These are phyloP conservation scores for Toxotes chatareus DNA, from an alignment of 2,113 vertebrate species.

Conservation along the genomic window DNA sequence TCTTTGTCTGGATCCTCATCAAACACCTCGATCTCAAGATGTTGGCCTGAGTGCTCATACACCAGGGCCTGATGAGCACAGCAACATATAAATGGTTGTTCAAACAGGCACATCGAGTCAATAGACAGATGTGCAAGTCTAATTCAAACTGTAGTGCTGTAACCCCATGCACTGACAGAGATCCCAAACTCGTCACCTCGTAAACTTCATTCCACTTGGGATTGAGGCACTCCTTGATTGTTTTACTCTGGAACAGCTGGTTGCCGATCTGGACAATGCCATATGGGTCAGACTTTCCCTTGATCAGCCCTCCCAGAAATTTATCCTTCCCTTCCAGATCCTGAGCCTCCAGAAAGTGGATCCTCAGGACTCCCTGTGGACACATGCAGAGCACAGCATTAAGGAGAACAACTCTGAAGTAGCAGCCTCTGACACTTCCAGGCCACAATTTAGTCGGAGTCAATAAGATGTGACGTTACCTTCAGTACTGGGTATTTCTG, in stretches of 20 bases:
- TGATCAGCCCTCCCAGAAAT: conserved; percentile 94
- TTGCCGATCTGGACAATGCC: conserved; percentile 93
- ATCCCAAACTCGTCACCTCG: conserved; percentile 85
- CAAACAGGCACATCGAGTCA: conserved; percentile 32
- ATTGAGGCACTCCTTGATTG: conserved; percentile 94
- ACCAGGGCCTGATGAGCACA: conserved; percentile 88
- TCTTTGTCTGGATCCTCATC: conserved; percentile 99
- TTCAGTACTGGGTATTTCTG: background rate
- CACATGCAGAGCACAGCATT: background rate
- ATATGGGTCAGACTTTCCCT: conserved; percentile 97
- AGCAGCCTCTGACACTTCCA: conserved; percentile 33
- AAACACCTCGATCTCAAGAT: conserved; percentile 96
- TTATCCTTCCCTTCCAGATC: conserved; percentile 95
- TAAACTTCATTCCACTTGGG: conserved; percentile 98
- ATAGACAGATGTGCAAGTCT: background rate
- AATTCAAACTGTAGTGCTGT: background rate
- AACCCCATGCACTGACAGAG: background rate
- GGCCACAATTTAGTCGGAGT: conserved; percentile 1
- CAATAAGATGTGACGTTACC: conserved; percentile 18
- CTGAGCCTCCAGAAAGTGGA: conserved; percentile 96
- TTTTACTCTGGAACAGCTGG: conserved; percentile 95
- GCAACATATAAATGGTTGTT: conserved; percentile 11
- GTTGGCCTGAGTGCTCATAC: conserved; percentile 93
- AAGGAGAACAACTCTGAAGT: conserved; percentile 15
- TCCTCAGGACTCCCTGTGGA: conserved; percentile 92